Conservation (phyloP, 2,888 invertebrate genomes). For the Polydrusus cervinus region DNA sequence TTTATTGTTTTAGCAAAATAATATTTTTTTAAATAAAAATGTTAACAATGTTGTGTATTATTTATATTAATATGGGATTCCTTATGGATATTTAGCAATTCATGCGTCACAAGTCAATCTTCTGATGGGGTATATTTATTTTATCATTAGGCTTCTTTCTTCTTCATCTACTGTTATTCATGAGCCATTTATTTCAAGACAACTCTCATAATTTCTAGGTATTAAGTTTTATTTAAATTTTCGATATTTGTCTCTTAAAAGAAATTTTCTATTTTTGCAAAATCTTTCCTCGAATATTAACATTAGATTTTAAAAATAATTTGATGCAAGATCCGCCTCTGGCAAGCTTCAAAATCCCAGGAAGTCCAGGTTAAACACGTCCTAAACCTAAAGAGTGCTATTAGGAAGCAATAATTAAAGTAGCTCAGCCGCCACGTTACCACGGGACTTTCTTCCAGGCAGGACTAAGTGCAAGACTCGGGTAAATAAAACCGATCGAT, state of each 20-base stretch:
- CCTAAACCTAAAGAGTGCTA: slow-evolving; percentile 24
- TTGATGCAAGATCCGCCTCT: neutral
- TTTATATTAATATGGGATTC: too few relatives aligned
- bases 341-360: slow-evolving; percentile 3
- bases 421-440: slow-evolving; percentile 21
- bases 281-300: neutral
- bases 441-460: slow-evolving; percentile 25
- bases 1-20: too few relatives aligned
- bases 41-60: too few relatives aligned
- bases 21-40: too few relatives aligned
- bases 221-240: neutral
- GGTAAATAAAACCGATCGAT: slow-evolving; percentile 40
- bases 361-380: slow-evolving; percentile 29
- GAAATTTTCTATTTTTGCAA: neutral
- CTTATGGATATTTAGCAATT: too few relatives aligned
- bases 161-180: too few relatives aligned
- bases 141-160: too few relatives aligned
- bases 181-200: too few relatives aligned
- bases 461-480: slow-evolving; percentile 30
- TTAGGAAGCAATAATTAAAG: slow-evolving; percentile 39
- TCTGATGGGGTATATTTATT: too few relatives aligned
- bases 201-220: neutral
- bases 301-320: neutral
- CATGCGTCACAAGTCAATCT: too few relatives aligned
- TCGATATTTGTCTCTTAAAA: too few relatives aligned